These are phyloP conservation scores for Eupeodes corollae DNA, from an alignment of 1,140 invertebrate species.

Conservation along the genomic window DNA sequence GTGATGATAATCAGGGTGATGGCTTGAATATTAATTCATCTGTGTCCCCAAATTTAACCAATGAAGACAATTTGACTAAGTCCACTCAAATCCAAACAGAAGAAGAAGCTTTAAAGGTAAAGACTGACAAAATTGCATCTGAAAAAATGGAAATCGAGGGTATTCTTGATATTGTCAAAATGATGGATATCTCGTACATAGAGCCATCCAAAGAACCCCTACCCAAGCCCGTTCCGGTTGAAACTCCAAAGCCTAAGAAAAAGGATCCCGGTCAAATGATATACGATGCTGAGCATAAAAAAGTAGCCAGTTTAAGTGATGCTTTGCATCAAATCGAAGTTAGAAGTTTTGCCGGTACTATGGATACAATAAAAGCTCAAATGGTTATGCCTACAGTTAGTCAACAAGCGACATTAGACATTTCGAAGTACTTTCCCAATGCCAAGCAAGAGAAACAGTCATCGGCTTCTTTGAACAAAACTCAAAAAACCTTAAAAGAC, in stretches of 20 bases:
- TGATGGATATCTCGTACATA: constrained; percentile 8
- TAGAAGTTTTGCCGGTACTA: constrained; percentile 30
- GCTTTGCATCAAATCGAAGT: constrained; percentile 31
- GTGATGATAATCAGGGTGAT: too few relatives aligned
- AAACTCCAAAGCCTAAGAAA: too few relatives aligned
- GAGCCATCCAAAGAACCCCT: too few relatives aligned
- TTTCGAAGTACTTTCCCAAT: constrained; percentile 36
- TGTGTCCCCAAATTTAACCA: too few relatives aligned
- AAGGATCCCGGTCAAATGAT: constrained; percentile 5
- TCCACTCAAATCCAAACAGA: too few relatives aligned
- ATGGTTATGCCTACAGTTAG: constrained; percentile 27
- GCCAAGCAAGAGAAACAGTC: constrained; percentile 25
- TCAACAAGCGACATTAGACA: constrained; percentile 22
- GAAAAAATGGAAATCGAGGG: constrained; percentile 25
- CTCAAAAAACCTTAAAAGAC: constrained; percentile 32
- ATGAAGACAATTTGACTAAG: too few relatives aligned
- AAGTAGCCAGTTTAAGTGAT: constrained; percentile 13
- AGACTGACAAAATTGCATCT: too few relatives aligned
- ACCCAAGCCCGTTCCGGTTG: too few relatives aligned
- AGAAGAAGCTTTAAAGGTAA: too few relatives aligned
- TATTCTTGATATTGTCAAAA: constrained; percentile 20
- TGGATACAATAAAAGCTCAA: constrained; percentile 31
- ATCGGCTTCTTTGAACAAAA: constrained; percentile 25
- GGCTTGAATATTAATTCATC: too few relatives aligned
- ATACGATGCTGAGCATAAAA: constrained; percentile 9